Evolutionary conservation across 2,888 invertebrate species (phyloP).

Genomic region (Sericinus montela): DNA sequence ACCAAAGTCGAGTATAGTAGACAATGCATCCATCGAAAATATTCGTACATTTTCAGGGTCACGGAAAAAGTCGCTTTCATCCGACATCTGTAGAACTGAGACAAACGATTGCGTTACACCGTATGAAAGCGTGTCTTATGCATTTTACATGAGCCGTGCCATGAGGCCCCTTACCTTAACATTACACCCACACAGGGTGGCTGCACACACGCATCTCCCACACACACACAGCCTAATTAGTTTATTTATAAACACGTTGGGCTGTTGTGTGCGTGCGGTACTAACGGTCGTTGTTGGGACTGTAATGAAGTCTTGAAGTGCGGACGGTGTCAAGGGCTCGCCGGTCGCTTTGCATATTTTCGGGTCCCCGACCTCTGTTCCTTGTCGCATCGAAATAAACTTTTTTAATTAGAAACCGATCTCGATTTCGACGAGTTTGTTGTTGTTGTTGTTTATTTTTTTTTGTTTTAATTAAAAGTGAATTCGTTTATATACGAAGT

Average conservation of each 20-base stretch:
- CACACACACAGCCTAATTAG: slow-evolving; percentile 58
- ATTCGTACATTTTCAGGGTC: slow-evolving; percentile 31
- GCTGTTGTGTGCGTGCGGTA: slow-evolving; percentile 37
- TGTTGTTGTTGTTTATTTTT: too few species aligned
- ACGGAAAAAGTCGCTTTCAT: slow-evolving; percentile 55
- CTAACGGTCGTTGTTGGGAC: slow-evolving; percentile 48
- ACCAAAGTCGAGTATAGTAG: too few species aligned
- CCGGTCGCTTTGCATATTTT: slow-evolving; percentile 54
- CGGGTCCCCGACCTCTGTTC: slow-evolving; percentile 36
- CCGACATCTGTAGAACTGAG: slow-evolving; percentile 60
- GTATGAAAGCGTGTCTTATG: slow-evolving; percentile 77
- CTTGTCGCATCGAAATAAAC: not conserved
- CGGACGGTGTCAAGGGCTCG: slow-evolving; percentile 53
- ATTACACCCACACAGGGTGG: slow-evolving; percentile 36
- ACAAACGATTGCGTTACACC: slow-evolving; percentile 54
- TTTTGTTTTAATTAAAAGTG: too few species aligned
- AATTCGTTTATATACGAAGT: too few species aligned
- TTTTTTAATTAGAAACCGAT: not conserved
- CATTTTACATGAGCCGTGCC: slow-evolving; percentile 81
- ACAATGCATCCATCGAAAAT: not conserved
- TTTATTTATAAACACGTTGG: slow-evolving; percentile 64
- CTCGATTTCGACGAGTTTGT: too few species aligned
- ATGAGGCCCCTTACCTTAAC: slow-evolving; percentile 30
- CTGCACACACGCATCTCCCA: not conserved
- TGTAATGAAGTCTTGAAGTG: slow-evolving; percentile 61